Evolutionary conservation across 1,140 invertebrate species (phyloP).

Genomic region (Drosophila grimshawi): DNA sequence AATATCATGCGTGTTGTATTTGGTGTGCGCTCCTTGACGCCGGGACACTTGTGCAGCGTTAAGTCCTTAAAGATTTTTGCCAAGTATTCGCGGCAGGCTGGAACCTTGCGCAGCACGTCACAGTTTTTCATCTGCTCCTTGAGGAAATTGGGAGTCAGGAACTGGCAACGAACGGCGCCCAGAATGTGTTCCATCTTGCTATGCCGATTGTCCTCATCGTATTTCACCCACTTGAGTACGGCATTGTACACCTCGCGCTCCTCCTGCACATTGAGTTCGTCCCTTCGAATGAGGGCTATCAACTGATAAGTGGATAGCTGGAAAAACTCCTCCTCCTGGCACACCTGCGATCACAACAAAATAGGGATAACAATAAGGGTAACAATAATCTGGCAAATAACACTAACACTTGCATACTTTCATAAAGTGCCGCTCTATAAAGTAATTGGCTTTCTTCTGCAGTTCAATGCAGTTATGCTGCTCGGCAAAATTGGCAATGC

Average conservation of each 20-base stretch:
- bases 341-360: conserved; percentile 86
- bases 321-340: conserved; percentile 95
- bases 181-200: conserved; percentile 94
- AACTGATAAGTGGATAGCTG: conserved; percentile 92
- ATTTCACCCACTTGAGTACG: conserved; percentile 95
- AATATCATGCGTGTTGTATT: conserved; percentile 95
- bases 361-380: background rate
- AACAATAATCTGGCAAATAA: background rate
- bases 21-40: conserved; percentile 92
- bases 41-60: conserved; percentile 92
- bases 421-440: conserved; percentile 95
- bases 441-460: conserved; percentile 93
- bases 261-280: conserved; percentile 95
- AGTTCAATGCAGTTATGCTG: conserved; percentile 94
- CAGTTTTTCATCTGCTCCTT: conserved; percentile 96
- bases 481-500: conserved; percentile 96
- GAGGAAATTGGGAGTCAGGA: conserved; percentile 94
- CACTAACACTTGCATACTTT: conserved; percentile 86
- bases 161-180: conserved; percentile 94
- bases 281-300: conserved; percentile 91
- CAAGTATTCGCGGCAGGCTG: conserved; percentile 95
- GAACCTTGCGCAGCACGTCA: conserved; percentile 93
- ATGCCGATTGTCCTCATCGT: conserved; percentile 93
- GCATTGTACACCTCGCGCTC: conserved; percentile 96
- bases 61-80: conserved; percentile 95